A percentile compares a stretch with the other conserved stretches of the same genome.
phyloP scores from a whole-genome alignment of 2,113 vertebrate species.

The Synchiropus splendidus region DNA sequence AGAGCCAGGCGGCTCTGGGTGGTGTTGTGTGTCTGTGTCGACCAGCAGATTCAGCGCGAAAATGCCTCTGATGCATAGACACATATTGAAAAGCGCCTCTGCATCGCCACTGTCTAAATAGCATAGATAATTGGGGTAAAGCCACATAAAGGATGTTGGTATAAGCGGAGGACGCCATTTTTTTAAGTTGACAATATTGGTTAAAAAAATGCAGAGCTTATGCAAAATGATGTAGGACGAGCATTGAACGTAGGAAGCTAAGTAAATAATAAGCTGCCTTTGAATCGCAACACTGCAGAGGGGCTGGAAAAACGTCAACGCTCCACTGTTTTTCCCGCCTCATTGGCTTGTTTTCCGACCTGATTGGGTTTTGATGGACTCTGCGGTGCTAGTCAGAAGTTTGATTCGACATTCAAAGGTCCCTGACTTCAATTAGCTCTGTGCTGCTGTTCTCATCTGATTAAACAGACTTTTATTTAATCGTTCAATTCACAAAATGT shows the following conservation, averaged over 20 bases:
- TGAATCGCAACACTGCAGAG: too few species aligned
- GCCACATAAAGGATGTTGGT: slow-evolving; percentile 35
- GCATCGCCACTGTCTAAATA: slow-evolving; percentile 32
- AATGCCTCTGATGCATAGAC: slow-evolving; percentile 36
- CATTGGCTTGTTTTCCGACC: not conserved
- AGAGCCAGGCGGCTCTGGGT: slow-evolving; percentile 36
- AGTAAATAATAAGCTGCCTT: too few species aligned
- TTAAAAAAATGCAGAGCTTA: slow-evolving; percentile 18
- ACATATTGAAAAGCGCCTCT: slow-evolving; percentile 31
- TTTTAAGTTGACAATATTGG: too few species aligned
- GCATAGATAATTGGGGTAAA: slow-evolving; percentile 31
- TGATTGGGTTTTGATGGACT: slow-evolving; percentile 9
- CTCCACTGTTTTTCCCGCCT: too few species aligned
- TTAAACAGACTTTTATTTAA: too few species aligned
- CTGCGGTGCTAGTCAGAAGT: slow-evolving; percentile 12
- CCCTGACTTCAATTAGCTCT: slow-evolving; percentile 1
- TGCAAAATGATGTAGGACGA: slow-evolving; percentile 30
- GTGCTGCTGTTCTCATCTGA: too few species aligned
- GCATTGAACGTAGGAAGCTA: slow-evolving; percentile 39
- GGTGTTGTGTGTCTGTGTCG: slow-evolving; percentile 39
- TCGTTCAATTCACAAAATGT: too few species aligned
- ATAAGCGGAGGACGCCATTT: too few species aligned
- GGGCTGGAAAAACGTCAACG: too few species aligned
- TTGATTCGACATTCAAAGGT: not conserved
- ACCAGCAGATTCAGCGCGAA: slow-evolving; percentile 31